Evolutionary conservation across 2,888 invertebrate genomes (phyloP).

Genomic region (Drosophila formosana): DNA sequence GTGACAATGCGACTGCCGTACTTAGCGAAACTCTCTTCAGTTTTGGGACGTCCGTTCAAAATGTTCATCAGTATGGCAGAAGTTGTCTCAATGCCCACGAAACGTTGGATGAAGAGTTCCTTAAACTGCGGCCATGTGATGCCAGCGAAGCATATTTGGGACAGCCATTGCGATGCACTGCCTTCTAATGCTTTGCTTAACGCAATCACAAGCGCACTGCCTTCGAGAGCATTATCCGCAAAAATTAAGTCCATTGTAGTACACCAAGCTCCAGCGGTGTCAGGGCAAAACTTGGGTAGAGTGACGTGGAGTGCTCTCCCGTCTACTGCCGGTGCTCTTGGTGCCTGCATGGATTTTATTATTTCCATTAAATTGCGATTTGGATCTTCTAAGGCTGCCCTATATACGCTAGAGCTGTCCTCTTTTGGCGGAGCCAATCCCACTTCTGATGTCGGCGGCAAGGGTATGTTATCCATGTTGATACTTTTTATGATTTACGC

Average conservation of each 20-base stretch:
- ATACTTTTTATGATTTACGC: too few relatives aligned
- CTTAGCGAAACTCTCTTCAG: slow-evolving; percentile 5
- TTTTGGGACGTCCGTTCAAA: slow-evolving; percentile 13
- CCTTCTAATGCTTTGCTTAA: slow-evolving; percentile 28
- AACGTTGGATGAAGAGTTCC: slow-evolving; percentile 11
- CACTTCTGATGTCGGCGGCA: too few relatives aligned
- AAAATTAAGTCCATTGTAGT: background rate
- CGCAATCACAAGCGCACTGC: slow-evolving; percentile 28
- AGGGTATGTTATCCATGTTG: too few relatives aligned
- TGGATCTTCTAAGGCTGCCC: slow-evolving; percentile 23
- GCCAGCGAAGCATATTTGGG: background rate
- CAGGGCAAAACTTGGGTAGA: background rate
- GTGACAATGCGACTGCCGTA: slow-evolving; percentile 3
- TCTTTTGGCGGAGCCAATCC: too few relatives aligned
- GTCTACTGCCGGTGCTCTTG: slow-evolving; percentile 17
- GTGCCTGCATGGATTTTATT: slow-evolving; percentile 24
- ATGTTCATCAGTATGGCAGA: slow-evolving; percentile 13
- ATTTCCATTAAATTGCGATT: slow-evolving; percentile 29
- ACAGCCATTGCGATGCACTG: slow-evolving; percentile 17
- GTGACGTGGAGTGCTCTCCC: slow-evolving; percentile 6
- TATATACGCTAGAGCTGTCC: background rate
- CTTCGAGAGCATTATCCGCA: slow-evolving; percentile 7
- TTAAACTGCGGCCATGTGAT: slow-evolving; percentile 12
- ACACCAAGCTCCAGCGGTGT: background rate
- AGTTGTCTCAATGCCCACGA: too few relatives aligned